Base-by-base conservation (phyloP, 2,113 vertebrate species). In the Sapayoa aenigma region DNA sequence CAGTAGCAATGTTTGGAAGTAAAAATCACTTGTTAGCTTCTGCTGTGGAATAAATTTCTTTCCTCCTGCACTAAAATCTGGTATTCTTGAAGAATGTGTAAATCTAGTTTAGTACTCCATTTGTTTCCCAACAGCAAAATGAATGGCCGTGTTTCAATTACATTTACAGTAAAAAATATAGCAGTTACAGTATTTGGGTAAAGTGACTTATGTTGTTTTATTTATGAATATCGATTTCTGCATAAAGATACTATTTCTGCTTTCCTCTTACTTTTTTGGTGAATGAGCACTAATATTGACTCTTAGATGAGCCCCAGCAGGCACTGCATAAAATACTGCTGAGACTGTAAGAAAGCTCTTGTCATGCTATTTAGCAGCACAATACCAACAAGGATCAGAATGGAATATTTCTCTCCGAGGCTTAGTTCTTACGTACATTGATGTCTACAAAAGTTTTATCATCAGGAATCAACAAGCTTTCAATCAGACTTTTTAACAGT, bases 101-200 rank as follows among this genome's bases (percentile, higher is more conserved):
- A 95, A 93, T 82, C 53, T 89, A 88, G 37, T 28, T 72, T 68
- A 90, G 60, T 84, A 95, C 46, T 81, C 56, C 52, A 78, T 92
- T 85, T 95, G 37, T 77, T 95, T 97, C 96, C 63, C 82, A 90
- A 46, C 46, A 84, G 60, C 52, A 94, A 94, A 93, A 94, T 8
- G 53, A 74, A 68, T 76, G 85, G 91, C 91, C 81, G 96, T 94
- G 80, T 81, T 97, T 96, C 90, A 93, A 89, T 95, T 97, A 85
- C 87, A 90, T 78, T 96, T 94, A 94, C 28, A 92, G 67, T 90
- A 93, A 96, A 96, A 95, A 88, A 94, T 65, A 67, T 9, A 91
- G 66, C 56, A 84, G 89, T 97, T 95, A 92, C 89, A 96, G 79
- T 92, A 96, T 91, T 92, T 80, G 72, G 90, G 62, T 94, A 92